Conservation (phyloP, 2,113 vertebrate genomes). For the Erythrocercus mccallii region DNA sequence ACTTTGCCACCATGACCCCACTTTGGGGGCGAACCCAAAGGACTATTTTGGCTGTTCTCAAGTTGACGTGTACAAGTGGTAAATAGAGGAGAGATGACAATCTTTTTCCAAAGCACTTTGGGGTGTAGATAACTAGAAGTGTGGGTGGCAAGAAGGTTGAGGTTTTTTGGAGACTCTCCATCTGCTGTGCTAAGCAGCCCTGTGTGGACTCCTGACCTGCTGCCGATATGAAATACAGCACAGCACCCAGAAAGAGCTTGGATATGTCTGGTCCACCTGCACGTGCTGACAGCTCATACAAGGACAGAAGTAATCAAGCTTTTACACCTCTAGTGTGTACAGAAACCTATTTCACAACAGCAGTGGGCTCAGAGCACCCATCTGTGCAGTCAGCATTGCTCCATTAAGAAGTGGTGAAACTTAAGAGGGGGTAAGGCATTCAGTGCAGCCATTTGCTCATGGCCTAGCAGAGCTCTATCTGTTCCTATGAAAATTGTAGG, state of each 20-base stretch:
- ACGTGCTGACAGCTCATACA: not conserved
- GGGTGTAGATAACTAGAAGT: not conserved
- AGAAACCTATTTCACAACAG: not conserved
- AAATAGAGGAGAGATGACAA: not conserved
- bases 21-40: not conserved
- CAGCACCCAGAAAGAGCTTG: not conserved
- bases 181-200: not conserved
- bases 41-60: not conserved
- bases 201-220: not conserved
- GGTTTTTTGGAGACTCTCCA: not conserved
- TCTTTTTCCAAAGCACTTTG: not conserved
- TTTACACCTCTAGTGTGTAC: not conserved
- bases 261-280: not conserved
- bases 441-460: not conserved
- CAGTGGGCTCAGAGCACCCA: not conserved
- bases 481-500: not conserved
- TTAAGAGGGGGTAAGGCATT: not conserved
- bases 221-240: fast-evolving
- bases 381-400: not conserved
- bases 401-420: not conserved
- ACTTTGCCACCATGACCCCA: fast-evolving
- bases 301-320: not conserved
- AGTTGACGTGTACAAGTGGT: fast-evolving
- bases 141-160: not conserved
- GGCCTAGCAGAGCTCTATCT: not conserved